Percentiles rank a stretch among this genome's conserved stretches.
Conservation (phyloP, 2,113 vertebrate genomes). For the Plectropomus leopardus region DNA sequence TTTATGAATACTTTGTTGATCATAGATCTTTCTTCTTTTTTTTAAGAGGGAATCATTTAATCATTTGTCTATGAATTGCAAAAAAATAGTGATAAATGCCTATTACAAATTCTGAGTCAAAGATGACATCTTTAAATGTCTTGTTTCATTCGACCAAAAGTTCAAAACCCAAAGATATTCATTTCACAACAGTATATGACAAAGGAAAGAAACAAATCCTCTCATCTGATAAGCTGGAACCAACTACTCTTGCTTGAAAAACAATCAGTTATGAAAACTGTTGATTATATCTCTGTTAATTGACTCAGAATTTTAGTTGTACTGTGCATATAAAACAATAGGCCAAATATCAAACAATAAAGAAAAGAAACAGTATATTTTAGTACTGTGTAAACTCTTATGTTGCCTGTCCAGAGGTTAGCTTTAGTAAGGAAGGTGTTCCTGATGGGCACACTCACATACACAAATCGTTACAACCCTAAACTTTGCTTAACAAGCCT, state of each 20-base stretch:
- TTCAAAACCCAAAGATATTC: not conserved
- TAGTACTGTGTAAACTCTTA: not conserved
- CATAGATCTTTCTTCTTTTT: not conserved
- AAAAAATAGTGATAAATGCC: not conserved
- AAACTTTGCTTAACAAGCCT: conserved; percentile 10
- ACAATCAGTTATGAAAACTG: not conserved
- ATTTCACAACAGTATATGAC: not conserved
- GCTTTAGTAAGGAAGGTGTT: not conserved
- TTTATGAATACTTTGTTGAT: not conserved
- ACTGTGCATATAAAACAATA: not conserved
- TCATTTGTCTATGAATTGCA: not conserved
- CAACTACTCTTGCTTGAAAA: not conserved
- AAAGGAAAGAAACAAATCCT: not conserved
- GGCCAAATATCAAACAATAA: not conserved
- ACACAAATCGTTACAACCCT: not conserved
- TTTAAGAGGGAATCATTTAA: not conserved
- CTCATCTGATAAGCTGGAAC: not conserved
- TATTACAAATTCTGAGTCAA: too few species aligned
- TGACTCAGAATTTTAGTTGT: not conserved
- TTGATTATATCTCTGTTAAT: not conserved
- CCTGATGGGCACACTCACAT: not conserved
- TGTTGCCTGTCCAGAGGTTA: not conserved
- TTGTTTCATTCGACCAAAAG: not conserved
- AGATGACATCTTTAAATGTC: not conserved
- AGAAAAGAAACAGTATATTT: not conserved